Percentiles rank a stretch among this genome's conserved stretches.
phyloP scores from a whole-genome alignment of 2,113 vertebrate genomes.

The Poeciliopsis prolifica region DNA sequence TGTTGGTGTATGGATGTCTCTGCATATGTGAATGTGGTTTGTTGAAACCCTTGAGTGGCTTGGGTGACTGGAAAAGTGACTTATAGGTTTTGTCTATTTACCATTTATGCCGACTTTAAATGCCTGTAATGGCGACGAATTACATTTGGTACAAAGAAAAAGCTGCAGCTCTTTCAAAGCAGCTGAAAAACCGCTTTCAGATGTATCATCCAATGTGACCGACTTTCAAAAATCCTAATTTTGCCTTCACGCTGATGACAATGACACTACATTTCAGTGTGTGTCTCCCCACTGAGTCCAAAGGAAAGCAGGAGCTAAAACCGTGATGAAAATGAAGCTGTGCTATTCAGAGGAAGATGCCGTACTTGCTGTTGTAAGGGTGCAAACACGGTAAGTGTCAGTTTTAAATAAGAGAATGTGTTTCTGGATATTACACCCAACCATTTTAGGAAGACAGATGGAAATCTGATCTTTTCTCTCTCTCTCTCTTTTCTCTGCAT shows the following conservation, averaged over 20 bases:
- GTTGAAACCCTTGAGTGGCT: neutral
- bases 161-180: slow-evolving; percentile 34
- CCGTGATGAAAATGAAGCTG: neutral
- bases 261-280: slow-evolving; percentile 47
- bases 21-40: neutral
- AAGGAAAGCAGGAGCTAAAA: slow-evolving; percentile 37
- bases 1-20: neutral
- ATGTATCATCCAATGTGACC: slow-evolving; percentile 44
- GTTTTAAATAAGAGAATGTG: slow-evolving; percentile 1
- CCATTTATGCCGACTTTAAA: neutral
- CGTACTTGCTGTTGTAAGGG: neutral
- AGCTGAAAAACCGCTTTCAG: slow-evolving; percentile 31
- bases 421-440: neutral
- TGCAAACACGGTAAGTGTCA: neutral
- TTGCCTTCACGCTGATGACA: slow-evolving; percentile 49
- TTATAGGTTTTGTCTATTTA: neutral
- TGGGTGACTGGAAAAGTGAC: neutral
- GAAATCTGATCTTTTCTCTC: neutral
- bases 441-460: too few relatives aligned
- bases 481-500: neutral
- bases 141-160: slow-evolving; percentile 16
- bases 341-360: slow-evolving; percentile 13
- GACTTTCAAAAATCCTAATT: slow-evolving; percentile 55
- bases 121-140: neutral
- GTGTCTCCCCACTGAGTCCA: slow-evolving; percentile 24